Base-by-base conservation (phyloP, 2,797 vertebrate genomes). In the Ciconia nigra region DNA sequence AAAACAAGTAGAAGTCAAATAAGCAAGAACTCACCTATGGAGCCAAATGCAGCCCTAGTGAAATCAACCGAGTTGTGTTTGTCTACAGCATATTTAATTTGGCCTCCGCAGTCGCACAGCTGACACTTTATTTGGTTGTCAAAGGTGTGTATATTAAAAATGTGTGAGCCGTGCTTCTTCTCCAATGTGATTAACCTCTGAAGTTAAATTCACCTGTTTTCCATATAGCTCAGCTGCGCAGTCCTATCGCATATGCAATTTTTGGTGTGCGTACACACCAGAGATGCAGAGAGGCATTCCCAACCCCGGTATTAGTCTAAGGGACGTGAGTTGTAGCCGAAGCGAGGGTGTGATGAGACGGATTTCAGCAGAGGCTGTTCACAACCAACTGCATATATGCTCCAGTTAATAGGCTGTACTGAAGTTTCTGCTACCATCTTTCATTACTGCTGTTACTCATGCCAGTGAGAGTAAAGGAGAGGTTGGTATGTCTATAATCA, bases 401-500 rank as follows among this genome's bases (percentile, higher is more conserved):
- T 89, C 22, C 55, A 21, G 59, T 83, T 94, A 89, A 84, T 80
- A 67, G 71, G 41, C 72, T 63, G 17, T 21, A 44, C 87, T 87
- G 76, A 71, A 85, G 84, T 41, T 67, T 83, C 71, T 85, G 89
- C 89, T 54, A 67, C 92, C 82, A 47, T 95, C 95, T 95, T 95
- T 97, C 95, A 95, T 97, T 93, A 95, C 79, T 54, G 84, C 85
- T 92, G 72, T 96, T 96, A 88, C 65, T 96, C 95, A 95, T 77
- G 33, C 74, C 81, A 89, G 89, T 80, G 84, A 96, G 79, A 96
- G 95, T 92, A 95, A 71, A 94, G 79, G 92, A 89, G 33, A 28
- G 52, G 35, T 58, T 93, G 87, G 71, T 92, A 77, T 70, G 90
- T 74, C 87, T 95, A 47, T 94, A 95, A 94, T 96, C 93, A 87